Base-by-base conservation (phyloP, 2,888 invertebrate genomes). In the Mesorhabditis spiculigera region DNA sequence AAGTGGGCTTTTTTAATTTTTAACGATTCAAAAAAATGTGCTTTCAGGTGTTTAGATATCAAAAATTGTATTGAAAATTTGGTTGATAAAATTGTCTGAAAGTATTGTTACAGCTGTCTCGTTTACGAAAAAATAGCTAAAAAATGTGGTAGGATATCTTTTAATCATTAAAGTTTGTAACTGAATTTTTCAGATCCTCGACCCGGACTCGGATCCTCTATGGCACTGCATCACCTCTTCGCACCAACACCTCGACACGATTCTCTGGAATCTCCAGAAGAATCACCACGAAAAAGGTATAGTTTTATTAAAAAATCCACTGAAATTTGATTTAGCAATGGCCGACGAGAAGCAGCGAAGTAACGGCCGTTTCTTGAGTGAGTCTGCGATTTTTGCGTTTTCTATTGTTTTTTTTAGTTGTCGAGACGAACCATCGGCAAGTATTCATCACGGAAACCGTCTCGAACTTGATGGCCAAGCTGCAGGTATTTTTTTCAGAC, bases 221-320 rank as follows among this genome's bases (percentile, higher is more conserved):
- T 97, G 97, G 97, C 92, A 93, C 76, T 95, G 95, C 4, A 92
- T 98, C 77, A 90, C 90, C 66, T 91, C 92, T 73, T 91, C 93
- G n/a, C 92, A 93, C 73, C 91, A 91, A 68, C 94, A 93, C 87
- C 89, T 95, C 8, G 90, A 90, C 81, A 88, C 88, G 72, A 89
- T 91, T 63, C 88, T 93, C 86, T 90, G 89, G 87, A 86, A 90
- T 86, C 90, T 91, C 88, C 86, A 86, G 68, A 67, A 75, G n/a
- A 75, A 78, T 43, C 79, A 78, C 68, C 70, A 75, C 45, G 64
- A 71, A 13, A 75, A 74, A 50, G 68, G 67, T 73, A 8, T 13
- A 13, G 3, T 43, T 58, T n/a, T 28, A 3, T 28, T 28, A 28
- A 28, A 28, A 28, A 1, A 43, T 70, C 41, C 50, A 68, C 8